These are phyloP conservation scores for Drosophila borborema DNA, from an alignment of 2,888 invertebrate genomes.

Conservation along the genomic window DNA sequence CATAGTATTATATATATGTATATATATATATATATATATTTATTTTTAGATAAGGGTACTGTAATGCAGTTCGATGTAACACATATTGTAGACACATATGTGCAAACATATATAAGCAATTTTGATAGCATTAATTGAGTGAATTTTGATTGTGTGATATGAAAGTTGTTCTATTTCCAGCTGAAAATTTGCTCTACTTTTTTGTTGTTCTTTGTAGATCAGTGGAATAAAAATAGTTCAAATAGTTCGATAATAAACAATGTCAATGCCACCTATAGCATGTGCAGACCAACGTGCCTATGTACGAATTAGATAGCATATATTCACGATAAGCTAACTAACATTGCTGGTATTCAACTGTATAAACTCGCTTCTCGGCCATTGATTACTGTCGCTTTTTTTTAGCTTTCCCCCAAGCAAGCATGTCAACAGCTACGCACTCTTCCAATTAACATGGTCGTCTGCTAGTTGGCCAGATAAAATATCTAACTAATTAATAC, in stretches of 20 bases:
- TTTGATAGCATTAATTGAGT: neutral
- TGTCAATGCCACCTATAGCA: slow-evolving; percentile 50
- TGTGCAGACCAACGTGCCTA: slow-evolving; percentile 25
- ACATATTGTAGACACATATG: neutral
- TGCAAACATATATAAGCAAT: neutral
- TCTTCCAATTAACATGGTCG: slow-evolving; percentile 20
- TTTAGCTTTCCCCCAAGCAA: slow-evolving; percentile 41
- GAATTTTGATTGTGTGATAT: neutral
- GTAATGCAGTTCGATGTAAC: slow-evolving; percentile 18
- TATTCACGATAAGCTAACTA: slow-evolving; percentile 29
- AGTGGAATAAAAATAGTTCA: slow-evolving; percentile 11
- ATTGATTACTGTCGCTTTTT: slow-evolving; percentile 6
- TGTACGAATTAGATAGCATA: slow-evolving; percentile 30
- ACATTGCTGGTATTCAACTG: neutral
- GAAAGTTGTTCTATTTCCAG: slow-evolving; percentile 43
- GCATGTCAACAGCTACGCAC: slow-evolving; percentile 3
- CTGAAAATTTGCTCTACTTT: slow-evolving; percentile 38
- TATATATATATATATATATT: slow-evolving; percentile 1
- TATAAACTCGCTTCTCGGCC: slow-evolving; percentile 21
- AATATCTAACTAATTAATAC: slow-evolving; percentile 35
- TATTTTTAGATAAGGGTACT: slow-evolving; percentile 5
- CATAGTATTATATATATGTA: slow-evolving; percentile 1
- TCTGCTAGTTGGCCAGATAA: slow-evolving; percentile 26
- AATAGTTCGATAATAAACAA: slow-evolving; percentile 62
- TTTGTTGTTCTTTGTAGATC: neutral